Conservation (phyloP, 2,797 vertebrate species). For the Pseudopleuronectes americanus region DNA sequence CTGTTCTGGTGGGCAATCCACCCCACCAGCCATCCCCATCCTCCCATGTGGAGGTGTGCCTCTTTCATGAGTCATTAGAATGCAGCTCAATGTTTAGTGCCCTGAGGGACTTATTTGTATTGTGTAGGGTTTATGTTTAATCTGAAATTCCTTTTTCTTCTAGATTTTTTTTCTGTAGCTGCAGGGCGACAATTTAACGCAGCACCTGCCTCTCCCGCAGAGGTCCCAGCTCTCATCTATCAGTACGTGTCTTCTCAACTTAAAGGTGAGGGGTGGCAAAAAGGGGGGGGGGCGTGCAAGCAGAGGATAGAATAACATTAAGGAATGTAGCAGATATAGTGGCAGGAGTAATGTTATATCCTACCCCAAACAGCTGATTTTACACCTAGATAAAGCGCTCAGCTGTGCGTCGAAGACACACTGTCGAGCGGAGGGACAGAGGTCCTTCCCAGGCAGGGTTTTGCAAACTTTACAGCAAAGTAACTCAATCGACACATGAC, state of each 20-base stretch:
- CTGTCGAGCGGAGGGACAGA: constrained; percentile 23
- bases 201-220: constrained; percentile 89
- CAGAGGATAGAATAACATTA: constrained; percentile 87
- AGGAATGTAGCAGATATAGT: constrained; percentile 86
- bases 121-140: constrained; percentile 85
- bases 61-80: constrained; percentile 83
- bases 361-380: constrained; percentile 79
- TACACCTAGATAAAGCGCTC: constrained; percentile 68
- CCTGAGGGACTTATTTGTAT: constrained; percentile 88
- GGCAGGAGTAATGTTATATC: constrained; percentile 79
- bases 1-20: constrained; percentile 56
- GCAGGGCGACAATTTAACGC: constrained; percentile 85
- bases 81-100: constrained; percentile 82
- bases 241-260: constrained; percentile 64
- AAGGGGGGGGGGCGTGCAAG: constrained; percentile 42
- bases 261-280: constrained; percentile 65
- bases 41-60: constrained; percentile 65
- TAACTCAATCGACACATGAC: constrained; percentile 55
- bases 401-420: constrained; percentile 63
- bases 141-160: constrained; percentile 86
- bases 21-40: not conserved
- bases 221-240: constrained; percentile 84
- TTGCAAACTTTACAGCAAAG: constrained; percentile 49
- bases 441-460: constrained; percentile 42
- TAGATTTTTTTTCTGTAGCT: constrained; percentile 83